These are phyloP conservation scores for Papilio demoleus DNA, from an alignment of 2,888 invertebrate genomes.

Conservation along the genomic window DNA sequence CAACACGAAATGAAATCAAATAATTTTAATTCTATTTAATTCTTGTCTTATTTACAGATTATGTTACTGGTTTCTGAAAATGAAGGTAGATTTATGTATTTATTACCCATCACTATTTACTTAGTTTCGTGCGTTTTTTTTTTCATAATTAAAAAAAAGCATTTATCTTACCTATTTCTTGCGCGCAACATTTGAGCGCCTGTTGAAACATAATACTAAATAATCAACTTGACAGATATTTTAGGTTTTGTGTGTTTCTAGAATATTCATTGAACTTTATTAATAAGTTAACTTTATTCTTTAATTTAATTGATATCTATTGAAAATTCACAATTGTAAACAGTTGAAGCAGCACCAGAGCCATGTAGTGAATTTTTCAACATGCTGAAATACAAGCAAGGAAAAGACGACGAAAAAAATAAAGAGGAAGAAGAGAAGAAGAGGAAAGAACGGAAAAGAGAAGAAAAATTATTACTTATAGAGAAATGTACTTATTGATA, in stretches of 20 bases:
- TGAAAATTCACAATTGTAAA: conserved; percentile 41
- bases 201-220: conserved; percentile 7
- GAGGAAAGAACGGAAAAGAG: conserved; percentile 42
- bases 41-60: conserved; percentile 41
- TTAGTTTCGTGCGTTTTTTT: too few species aligned
- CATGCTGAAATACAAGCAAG: conserved; percentile 35
- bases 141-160: too few species aligned
- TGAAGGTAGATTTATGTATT: conserved; percentile 45
- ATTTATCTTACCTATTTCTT: too few species aligned
- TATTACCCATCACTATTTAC: too few species aligned
- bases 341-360: conserved; percentile 49
- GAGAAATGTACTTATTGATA: conserved; percentile 49
- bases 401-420: conserved; percentile 39
- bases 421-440: conserved; percentile 39
- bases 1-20: too few species aligned
- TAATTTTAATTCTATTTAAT: neutral
- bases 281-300: too few species aligned
- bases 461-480: conserved; percentile 39
- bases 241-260: neutral
- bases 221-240: neutral
- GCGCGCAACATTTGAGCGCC: neutral
- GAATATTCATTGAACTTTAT: neutral
- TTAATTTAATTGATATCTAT: too few species aligned
- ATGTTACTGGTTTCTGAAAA: conserved; percentile 45
- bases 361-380: conserved; percentile 45